A percentile compares a stretch with the other conserved stretches of the same genome.
These are phyloP conservation scores for Myotis brandtii DNA, from an alignment of 2,113 vertebrate species.

Conservation along the genomic window DNA sequence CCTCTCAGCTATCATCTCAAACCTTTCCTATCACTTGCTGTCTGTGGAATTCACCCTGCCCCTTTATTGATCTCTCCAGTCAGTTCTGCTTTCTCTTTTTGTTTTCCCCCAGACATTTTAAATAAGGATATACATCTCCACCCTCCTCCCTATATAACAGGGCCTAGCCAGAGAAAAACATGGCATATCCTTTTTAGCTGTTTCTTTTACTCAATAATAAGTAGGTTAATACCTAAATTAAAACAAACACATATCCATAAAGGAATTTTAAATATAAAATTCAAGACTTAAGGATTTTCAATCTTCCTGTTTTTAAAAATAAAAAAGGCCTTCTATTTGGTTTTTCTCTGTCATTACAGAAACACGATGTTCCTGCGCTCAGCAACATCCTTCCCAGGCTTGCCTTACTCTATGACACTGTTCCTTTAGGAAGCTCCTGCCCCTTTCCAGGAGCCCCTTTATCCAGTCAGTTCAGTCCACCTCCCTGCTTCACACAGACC, in stretches of 20 bases:
- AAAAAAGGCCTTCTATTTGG: not conserved
- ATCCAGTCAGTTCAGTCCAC: not conserved
- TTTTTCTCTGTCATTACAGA: not conserved
- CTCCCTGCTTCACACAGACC: not conserved
- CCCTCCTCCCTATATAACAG: not conserved
- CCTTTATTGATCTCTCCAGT: not conserved
- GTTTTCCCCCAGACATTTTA: not conserved
- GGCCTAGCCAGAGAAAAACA: not conserved
- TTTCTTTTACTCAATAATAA: constrained; percentile 16
- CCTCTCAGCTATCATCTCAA: not conserved
- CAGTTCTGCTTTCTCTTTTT: not conserved
- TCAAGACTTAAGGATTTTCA: not conserved
- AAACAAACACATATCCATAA: not conserved
- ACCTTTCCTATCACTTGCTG: not conserved
- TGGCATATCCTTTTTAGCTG: not conserved
- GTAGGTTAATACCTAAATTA: constrained; percentile 7
- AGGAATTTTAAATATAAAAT: not conserved
- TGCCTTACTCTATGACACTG: accelerated
- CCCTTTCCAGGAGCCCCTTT: too few relatives aligned
- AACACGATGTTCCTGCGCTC: accelerated
- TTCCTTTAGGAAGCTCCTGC: not conserved
- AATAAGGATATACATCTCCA: not conserved
- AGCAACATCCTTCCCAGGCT: not conserved
- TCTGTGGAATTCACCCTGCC: not conserved
- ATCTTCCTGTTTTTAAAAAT: not conserved